Evolutionary conservation across 2,888 invertebrate genomes (phyloP), one percentile per base, ranked within the genome.

Genomic region (Flexamia atlantica): DNA sequence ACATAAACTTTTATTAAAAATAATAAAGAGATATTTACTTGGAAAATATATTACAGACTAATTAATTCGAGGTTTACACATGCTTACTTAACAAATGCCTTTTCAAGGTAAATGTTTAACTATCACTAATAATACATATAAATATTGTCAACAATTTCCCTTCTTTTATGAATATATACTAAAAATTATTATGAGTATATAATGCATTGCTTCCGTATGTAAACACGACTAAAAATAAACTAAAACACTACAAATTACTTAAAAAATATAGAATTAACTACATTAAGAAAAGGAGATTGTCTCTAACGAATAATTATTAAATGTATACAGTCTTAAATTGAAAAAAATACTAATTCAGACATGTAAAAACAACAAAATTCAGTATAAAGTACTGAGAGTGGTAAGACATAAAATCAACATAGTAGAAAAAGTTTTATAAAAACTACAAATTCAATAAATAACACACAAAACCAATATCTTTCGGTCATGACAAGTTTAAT

Each of bases 1-100:
- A 64, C 7, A 64, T 28, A 64, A 30, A 25, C 3, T 64, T 64
- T 28, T 64, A 64, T 64, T 64, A 64, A 64, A 64, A 64, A 64
- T 14, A 30, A 64, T n/a, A 64, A 14, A 64, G 28, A 30, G 28
- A 64, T 12, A 30, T 25, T 30, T 12, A 17, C 28, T 64, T 64
- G 28, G 28, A 64, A 64, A 64, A 64, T 64, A 60, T 60, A 64
- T 28, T 12, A 28, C 1, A 30, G 28, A 64, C 7, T 28, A 3
- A 25, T 28, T 64, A 1, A 14, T 14, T 2, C 30, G 30, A 9
- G 53, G 53, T 53, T 23, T 53, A 53, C 53, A 53, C 9, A 28
- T 64, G 14, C 28, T 10, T 17, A 28, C 28, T 10, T 17, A 64
- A 64, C 10, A 64, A 64, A 64, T 64, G 64, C 64, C 64, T 64